Base-by-base conservation (phyloP, 2,113 vertebrate genomes). In the Diglossa brunneiventris region DNA sequence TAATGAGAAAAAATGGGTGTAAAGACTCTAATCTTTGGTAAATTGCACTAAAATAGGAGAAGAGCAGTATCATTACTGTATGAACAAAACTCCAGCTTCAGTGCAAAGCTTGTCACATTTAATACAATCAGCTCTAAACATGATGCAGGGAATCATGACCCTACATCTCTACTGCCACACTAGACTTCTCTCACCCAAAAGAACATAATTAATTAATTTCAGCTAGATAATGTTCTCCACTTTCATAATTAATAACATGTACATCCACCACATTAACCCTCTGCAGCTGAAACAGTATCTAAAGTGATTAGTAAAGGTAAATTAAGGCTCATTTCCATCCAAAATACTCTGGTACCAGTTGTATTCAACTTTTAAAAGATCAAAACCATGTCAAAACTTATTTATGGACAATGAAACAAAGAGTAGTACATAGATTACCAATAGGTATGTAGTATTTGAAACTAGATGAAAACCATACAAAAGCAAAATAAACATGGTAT, bases 141-240 rank as follows among this genome's bases (percentile, higher is more conserved):
- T 85, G 90, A 92, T 76, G 67, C 81, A 92, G 47, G 72, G 77
- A 97, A 90, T 94, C 92, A 37, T 94, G 96, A 97, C 95, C 95
- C 69, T 39, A 70, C 56, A 74, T 96, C 94, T 96, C 79, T 66
- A 76, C 79, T 69, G 92, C 83, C 81, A 92, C 87, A 89, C 79
- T 83, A 83, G 83, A 89, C 58, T 93, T 97, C 85, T 92, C 73
- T 72, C 44, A 93, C 78, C 75, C 73, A 79, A 89, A 95, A 87
- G 78, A 96, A 95, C 58, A 67, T 80, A 95, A 97, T 97, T 96
- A 95, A 97, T 96, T 97, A 94, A 95, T 95, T 97, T 96, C 80
- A 92, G 41, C 80, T 83, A 58, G 56, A 97, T 58, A 63, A 91
- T 85, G 62, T 94, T 95, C 87, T 95, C 41, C 83, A 89, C 64